A percentile compares a stretch with the other conserved stretches of the same genome.
Conservation (phyloP, 2,797 vertebrate species). For the Lagodon rhomboides region DNA sequence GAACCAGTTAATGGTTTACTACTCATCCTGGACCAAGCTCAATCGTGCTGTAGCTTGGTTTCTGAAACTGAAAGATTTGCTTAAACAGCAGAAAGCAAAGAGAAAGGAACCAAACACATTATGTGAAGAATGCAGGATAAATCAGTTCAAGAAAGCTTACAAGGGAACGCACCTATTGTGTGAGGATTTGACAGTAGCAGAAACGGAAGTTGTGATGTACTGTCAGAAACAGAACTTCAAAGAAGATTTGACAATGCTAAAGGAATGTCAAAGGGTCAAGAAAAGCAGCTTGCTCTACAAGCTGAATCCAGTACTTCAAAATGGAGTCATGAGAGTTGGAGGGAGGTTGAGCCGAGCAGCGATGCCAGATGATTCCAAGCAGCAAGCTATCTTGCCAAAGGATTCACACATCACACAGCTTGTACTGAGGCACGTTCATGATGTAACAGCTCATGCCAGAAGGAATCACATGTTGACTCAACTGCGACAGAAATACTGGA, state of each 20-base stretch:
- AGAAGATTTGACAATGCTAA: neutral
- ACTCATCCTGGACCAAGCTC: too few relatives aligned
- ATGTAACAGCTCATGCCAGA: neutral
- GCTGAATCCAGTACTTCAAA: neutral
- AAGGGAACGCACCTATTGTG: too few relatives aligned
- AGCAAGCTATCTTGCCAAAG: neutral
- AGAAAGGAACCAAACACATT: too few relatives aligned
- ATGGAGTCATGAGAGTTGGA: neutral
- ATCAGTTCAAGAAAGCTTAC: too few relatives aligned
- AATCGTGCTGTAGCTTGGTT: too few relatives aligned
- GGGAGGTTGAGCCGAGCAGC: neutral
- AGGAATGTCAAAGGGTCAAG: neutral
- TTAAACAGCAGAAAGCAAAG: too few relatives aligned
- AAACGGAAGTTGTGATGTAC: neutral
- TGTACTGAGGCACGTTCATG: neutral
- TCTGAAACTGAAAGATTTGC: too few relatives aligned
- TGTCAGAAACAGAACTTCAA: neutral
- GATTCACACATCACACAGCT: neutral
- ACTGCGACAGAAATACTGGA: constrained; percentile 1
- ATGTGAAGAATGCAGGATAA: too few relatives aligned
- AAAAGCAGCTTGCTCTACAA: neutral
- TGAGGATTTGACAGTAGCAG: neutral
- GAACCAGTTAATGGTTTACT: too few relatives aligned
- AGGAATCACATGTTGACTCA: neutral
- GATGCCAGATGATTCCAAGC: neutral